Evolutionary conservation across 2,797 vertebrate genomes (phyloP).

Genomic region (Catharus ustulatus): DNA sequence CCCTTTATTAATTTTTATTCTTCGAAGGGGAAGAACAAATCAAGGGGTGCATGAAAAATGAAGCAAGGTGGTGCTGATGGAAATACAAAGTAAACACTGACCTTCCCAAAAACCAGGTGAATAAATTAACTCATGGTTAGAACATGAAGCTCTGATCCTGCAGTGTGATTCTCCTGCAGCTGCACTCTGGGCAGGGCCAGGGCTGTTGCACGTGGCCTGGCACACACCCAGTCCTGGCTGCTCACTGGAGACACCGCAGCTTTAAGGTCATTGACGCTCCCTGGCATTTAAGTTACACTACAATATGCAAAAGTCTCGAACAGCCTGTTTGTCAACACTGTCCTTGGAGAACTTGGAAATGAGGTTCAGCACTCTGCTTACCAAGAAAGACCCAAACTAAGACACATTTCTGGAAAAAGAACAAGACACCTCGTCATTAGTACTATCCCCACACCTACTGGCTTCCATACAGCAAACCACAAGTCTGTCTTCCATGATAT

Average conservation of each 20-base stretch:
- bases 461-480: slow-evolving; percentile 72
- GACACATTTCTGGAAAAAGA: slow-evolving; percentile 74
- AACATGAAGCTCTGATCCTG: slow-evolving; percentile 61
- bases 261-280: slow-evolving; percentile 76
- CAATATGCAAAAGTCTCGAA: slow-evolving; percentile 72
- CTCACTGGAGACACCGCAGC: slow-evolving; percentile 68
- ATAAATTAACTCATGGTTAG: slow-evolving; percentile 76
- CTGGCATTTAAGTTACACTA: slow-evolving; percentile 77
- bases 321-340: slow-evolving; percentile 71
- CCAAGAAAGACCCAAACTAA: slow-evolving; percentile 78
- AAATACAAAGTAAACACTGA: slow-evolving; percentile 71
- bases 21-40: slow-evolving; percentile 59
- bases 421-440: slow-evolving; percentile 75
- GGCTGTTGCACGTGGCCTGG: neutral
- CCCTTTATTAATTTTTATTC: slow-evolving; percentile 62
- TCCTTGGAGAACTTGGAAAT: slow-evolving; percentile 72
- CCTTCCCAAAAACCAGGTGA: slow-evolving; percentile 67
- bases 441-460: slow-evolving; percentile 71
- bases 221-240: neutral
- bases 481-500: slow-evolving; percentile 78
- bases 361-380: slow-evolving; percentile 76
- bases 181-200: slow-evolving; percentile 46
- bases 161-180: slow-evolving; percentile 25
- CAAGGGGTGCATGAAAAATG: slow-evolving; percentile 18
- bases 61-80: slow-evolving; percentile 37